Evolutionary conservation across 1,140 invertebrate genomes (phyloP), one percentile per base, ranked within the genome.

Genomic region (Ruditapes philippinarum): DNA sequence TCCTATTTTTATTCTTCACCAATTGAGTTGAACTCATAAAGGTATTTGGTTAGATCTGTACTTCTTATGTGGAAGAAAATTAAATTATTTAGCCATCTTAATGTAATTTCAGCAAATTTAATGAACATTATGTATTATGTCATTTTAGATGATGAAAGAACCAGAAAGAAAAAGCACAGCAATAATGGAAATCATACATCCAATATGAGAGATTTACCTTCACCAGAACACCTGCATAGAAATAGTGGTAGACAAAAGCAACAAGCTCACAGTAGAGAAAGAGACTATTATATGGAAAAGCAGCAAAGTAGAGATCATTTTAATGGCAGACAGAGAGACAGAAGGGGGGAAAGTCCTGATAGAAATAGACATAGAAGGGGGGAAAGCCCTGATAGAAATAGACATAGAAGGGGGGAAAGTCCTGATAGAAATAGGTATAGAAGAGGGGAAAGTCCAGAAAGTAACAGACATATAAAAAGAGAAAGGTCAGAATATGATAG

Each of bases 391-490:
- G 25, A 62, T 65, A 54, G 76, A 19, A 49, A 38, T 36, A 22
- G 28, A 25, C 3, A 68, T 42, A 38, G 49, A 73, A 51, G 33
- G 17, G 9, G n/a, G 25, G 68, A 38, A 83, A 49, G 73, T 11
- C 36, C 38, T 38, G 38, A 73, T 60, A 49, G 25, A 42, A 22
- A 31, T 4, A 38, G 51, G 45, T 76, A 38, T 45, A 28, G 38
- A 11, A 25, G 38, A 42, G 11, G 57, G 22, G 62, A 74, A 45
- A 89, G 81, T 54, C 42, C 68, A 19, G 74, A 49, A 9, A 65
- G 68, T 54, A 73, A 89, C 0, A 83, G 80, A 74, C 9, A 19
- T 36, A 62, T 2, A 49, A 7, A 5, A 7, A 45, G 42, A 14
- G 42, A 45, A 5, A 45, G 42, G 14, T 7, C 9, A 40, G 11